Conservation (phyloP, 1,140 invertebrate genomes). For the Homalodisca vitripennis region DNA sequence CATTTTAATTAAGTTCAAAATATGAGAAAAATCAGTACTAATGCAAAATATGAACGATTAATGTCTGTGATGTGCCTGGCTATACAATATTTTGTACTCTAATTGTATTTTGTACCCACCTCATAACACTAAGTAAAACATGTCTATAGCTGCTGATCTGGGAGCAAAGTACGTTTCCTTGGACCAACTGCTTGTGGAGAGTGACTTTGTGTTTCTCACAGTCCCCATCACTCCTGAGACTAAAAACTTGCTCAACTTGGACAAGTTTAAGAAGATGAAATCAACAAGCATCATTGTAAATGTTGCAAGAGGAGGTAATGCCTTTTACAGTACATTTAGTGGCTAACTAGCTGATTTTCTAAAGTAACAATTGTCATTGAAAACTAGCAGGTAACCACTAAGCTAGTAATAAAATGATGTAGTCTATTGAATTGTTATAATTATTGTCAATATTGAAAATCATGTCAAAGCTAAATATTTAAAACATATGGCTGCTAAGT, state of each 20-base stretch:
- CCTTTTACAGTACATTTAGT: constrained; percentile 33
- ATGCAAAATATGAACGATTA: background rate
- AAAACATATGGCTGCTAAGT: background rate
- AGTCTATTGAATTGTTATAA: background rate
- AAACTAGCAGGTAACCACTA: background rate
- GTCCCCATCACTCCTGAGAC: constrained; percentile 72
- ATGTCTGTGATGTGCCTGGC: background rate
- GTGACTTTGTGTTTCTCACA: constrained; percentile 73
- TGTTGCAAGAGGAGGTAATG: constrained; percentile 65
- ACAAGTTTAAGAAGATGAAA: constrained; percentile 78
- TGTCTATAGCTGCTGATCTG: constrained; percentile 54
- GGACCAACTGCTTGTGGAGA: constrained; percentile 64
- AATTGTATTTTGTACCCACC: too few species aligned
- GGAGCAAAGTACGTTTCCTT: constrained; percentile 69
- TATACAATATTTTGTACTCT: too few species aligned
- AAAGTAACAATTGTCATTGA: background rate
- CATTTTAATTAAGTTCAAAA: background rate
- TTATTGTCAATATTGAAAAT: background rate
- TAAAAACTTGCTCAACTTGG: constrained; percentile 65
- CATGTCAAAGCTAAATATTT: background rate
- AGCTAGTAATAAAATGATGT: background rate
- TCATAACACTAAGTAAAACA: constrained; percentile 54
- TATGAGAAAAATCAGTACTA: background rate
- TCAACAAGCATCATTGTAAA: constrained; percentile 75
- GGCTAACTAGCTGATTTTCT: background rate